Evolutionary conservation across 1,140 invertebrate species (phyloP).

Genomic region (Thereuonema tuberculata): DNA sequence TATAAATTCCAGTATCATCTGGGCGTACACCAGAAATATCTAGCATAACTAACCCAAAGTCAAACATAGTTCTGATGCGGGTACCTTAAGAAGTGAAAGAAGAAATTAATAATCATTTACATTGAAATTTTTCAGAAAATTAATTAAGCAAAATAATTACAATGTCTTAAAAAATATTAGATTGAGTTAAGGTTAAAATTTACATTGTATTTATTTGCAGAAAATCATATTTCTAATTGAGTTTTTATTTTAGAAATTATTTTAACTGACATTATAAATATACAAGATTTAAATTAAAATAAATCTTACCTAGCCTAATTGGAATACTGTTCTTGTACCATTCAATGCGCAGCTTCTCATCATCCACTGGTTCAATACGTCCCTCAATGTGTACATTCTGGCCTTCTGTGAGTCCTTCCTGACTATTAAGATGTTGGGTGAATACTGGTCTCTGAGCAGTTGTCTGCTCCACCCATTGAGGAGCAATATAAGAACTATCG

Average conservation of each 20-base stretch:
- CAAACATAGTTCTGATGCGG: constrained; percentile 72
- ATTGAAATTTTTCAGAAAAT: not conserved
- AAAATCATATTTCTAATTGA: constrained; percentile 1
- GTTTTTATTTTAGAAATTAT: not conserved
- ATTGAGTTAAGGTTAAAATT: no score
- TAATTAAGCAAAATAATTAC: constrained; percentile 11
- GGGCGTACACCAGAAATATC: constrained; percentile 70
- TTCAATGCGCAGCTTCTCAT: constrained; percentile 43
- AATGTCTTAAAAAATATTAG: not conserved
- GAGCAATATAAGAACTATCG: constrained; percentile 73
- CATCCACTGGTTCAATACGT: constrained; percentile 31
- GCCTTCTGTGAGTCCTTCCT: constrained; percentile 70
- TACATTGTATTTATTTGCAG: not conserved
- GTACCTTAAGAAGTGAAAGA: constrained; percentile 36
- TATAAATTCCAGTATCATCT: constrained; percentile 87
- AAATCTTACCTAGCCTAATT: constrained; percentile 58
- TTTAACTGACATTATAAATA: not conserved
- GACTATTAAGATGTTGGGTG: constrained; percentile 74
- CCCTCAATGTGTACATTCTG: constrained; percentile 29
- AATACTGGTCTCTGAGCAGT: constrained; percentile 76
- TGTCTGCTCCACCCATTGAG: constrained; percentile 65
- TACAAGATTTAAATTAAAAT: no score
- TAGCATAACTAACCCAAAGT: constrained; percentile 84
- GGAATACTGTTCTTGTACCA: constrained; percentile 89
- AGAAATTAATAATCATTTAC: not conserved